A percentile compares a stretch with the other conserved stretches of the same genome.
Conservation (phyloP, 2,888 invertebrate species). For the Pecten maximus region DNA sequence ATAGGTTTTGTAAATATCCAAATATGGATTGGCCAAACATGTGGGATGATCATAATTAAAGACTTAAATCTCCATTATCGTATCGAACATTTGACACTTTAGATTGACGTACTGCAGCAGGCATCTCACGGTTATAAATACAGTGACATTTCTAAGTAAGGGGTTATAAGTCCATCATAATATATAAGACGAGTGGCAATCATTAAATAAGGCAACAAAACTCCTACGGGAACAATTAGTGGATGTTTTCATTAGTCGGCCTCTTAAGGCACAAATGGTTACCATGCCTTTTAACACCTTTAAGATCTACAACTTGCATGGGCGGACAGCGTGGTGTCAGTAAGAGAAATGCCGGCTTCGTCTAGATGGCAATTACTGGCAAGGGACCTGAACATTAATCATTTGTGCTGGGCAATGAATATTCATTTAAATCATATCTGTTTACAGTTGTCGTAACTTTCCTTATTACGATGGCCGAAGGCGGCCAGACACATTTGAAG, state of each 20-base stretch:
- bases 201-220: not conserved
- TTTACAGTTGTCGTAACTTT: not conserved
- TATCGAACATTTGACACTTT: not conserved
- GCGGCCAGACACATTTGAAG: too few species aligned
- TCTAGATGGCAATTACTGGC: not conserved
- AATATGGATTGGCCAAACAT: too few species aligned
- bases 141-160: conserved; percentile 5
- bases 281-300: conserved; percentile 17
- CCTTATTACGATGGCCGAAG: too few species aligned
- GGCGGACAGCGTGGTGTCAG: not conserved
- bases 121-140: not conserved
- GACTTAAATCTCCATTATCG: too few species aligned
- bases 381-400: not conserved
- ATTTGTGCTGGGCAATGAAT: not conserved
- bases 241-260: not conserved
- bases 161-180: not conserved
- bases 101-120: not conserved
- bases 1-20: too few species aligned
- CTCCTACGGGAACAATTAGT: not conserved
- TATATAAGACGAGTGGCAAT: not conserved
- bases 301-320: not conserved
- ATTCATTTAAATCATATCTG: not conserved
- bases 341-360: not conserved
- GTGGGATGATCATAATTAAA: too few species aligned
- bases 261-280: not conserved